Conservation (phyloP, 2,113 vertebrate genomes). For the Perca schrenkii region DNA sequence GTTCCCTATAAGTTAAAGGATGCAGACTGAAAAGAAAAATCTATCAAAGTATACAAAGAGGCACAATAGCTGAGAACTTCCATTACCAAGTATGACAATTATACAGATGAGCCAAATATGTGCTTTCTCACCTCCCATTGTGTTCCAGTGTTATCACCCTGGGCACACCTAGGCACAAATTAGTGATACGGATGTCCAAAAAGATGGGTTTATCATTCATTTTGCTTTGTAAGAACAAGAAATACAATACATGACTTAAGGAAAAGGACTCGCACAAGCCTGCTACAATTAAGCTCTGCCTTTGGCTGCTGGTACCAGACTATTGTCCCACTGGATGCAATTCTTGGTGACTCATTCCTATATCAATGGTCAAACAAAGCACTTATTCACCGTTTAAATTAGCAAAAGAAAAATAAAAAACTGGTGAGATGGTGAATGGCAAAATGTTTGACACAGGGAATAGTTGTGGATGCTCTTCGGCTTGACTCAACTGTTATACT, state of each 20-base stretch:
- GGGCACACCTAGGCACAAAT: conserved; percentile 50
- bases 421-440: conserved; percentile 22
- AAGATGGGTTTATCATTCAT: conserved; percentile 50
- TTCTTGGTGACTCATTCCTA: conserved; percentile 45
- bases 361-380: conserved; percentile 54
- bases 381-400: conserved; percentile 16
- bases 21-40: conserved; percentile 35
- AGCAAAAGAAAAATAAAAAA: not conserved
- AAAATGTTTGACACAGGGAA: conserved; percentile 15
- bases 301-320: conserved; percentile 31
- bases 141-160: conserved; percentile 60
- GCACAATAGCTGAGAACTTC: conserved; percentile 45
- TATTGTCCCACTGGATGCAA: conserved; percentile 52
- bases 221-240: conserved; percentile 27
- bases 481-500: conserved; percentile 12
- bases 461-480: conserved; percentile 30
- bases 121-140: conserved; percentile 34
- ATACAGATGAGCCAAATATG: conserved; percentile 44
- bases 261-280: conserved; percentile 49
- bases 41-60: conserved; percentile 33
- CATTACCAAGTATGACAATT: conserved; percentile 48
- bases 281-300: conserved; percentile 56
- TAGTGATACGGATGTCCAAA: conserved; percentile 43
- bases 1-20: conserved; percentile 32
- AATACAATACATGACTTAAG: conserved; percentile 44